Evolutionary conservation across 1,140 invertebrate genomes (phyloP).

Genomic region (Agrilus planipennis): DNA sequence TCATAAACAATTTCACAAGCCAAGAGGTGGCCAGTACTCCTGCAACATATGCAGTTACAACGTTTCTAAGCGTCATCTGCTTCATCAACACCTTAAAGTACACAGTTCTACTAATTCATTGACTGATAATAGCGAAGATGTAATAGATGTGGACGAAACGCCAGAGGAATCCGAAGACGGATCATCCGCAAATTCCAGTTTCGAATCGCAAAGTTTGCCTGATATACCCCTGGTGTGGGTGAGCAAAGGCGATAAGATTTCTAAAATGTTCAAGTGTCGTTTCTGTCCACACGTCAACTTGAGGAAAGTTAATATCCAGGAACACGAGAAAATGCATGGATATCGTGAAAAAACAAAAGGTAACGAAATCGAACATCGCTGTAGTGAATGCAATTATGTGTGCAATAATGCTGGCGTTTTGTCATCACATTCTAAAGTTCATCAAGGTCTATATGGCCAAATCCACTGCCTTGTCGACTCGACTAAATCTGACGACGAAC

Average conservation of each 20-base stretch:
- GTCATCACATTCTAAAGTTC: conserved; percentile 66
- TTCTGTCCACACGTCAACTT: conserved; percentile 75
- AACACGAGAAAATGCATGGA: conserved; percentile 79
- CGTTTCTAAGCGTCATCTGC: conserved; percentile 63
- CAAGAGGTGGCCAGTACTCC: conserved; percentile 58
- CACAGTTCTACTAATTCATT: conserved; percentile 46
- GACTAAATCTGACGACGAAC: conserved; percentile 50
- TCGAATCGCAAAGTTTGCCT: conserved; percentile 23
- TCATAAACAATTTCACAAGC: conserved; percentile 74
- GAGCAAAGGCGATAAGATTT: conserved; percentile 53
- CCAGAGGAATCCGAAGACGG: conserved; percentile 29
- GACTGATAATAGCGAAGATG: conserved; percentile 26
- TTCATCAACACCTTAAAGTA: conserved; percentile 66
- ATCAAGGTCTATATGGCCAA: conserved; percentile 54
- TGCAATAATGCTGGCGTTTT: conserved; percentile 64
- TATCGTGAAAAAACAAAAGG: conserved; percentile 34
- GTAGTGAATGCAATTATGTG: conserved; percentile 69
- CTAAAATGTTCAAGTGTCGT: conserved; percentile 76
- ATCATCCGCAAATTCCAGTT: conserved; percentile 6
- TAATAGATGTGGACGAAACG: conserved; percentile 27
- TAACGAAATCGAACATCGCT: conserved; percentile 38
- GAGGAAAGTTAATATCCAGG: conserved; percentile 65
- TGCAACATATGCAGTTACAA: conserved; percentile 73
- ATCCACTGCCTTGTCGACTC: conserved; percentile 57
- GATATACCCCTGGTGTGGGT: conserved; percentile 62